A percentile compares a stretch with the other conserved stretches of the same genome.
These are phyloP conservation scores for Pyrgilauda ruficollis DNA, from an alignment of 2,113 vertebrate species.

Conservation along the genomic window DNA sequence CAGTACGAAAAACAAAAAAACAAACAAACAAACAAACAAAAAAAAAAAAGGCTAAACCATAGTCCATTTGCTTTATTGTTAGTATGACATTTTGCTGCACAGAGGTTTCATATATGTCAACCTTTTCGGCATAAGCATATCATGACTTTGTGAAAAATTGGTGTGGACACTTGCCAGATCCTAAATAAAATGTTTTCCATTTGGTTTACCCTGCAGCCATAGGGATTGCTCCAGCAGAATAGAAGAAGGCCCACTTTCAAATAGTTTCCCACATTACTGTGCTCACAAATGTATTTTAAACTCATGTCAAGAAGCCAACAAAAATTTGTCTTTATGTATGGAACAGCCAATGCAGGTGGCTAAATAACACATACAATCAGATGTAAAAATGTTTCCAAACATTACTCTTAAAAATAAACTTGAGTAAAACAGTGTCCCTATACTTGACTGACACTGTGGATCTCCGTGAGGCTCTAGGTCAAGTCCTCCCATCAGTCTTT, in stretches of 20 bases:
- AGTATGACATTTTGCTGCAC: background rate
- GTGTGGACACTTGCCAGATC: background rate
- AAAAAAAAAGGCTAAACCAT: background rate
- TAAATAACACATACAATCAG: background rate
- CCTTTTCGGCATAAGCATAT: background rate
- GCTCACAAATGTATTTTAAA: background rate
- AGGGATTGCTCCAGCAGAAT: background rate
- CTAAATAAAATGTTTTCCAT: conserved; percentile 35
- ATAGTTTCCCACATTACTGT: background rate
- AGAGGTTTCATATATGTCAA: background rate
- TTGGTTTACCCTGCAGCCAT: conserved; percentile 14
- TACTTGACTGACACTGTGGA: background rate
- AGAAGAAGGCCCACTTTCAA: conserved; percentile 2
- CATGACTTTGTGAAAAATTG: background rate
- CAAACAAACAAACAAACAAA: too few species aligned
- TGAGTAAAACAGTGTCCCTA: background rate
- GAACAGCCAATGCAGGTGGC: conserved; percentile 2
- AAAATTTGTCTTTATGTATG: background rate
- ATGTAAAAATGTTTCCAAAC: background rate
- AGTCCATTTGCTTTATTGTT: background rate
- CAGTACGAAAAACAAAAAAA: background rate
- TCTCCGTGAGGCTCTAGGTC: background rate
- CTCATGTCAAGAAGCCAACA: conserved; percentile 2
- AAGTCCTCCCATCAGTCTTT: background rate
- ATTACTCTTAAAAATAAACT: background rate